Evolutionary conservation across 2,888 invertebrate genomes (phyloP).

Genomic region (Mamestra brassicae): DNA sequence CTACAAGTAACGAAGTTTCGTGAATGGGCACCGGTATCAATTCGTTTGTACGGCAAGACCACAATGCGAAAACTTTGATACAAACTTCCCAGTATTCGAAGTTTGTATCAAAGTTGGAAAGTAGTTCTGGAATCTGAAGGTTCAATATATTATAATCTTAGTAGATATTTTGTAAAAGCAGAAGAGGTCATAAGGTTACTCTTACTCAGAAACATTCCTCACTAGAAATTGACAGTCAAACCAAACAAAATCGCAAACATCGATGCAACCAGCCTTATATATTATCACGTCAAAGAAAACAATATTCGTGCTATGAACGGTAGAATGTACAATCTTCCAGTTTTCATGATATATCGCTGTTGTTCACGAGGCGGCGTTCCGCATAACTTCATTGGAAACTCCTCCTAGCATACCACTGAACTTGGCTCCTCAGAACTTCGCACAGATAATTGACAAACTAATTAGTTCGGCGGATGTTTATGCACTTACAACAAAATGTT

Average conservation of each 20-base stretch:
- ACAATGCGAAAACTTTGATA: background rate
- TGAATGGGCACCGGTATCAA: background rate
- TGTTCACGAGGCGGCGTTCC: constrained; percentile 82
- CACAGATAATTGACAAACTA: constrained; percentile 67
- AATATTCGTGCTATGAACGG: constrained; percentile 53
- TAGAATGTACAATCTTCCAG: constrained; percentile 61
- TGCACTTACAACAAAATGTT: constrained; percentile 41
- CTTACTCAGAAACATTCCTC: constrained; percentile 19
- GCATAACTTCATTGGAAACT: constrained; percentile 89
- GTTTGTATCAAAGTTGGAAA: background rate
- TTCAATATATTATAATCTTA: background rate
- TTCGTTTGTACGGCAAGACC: background rate
- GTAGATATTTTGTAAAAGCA: no score
- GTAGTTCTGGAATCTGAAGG: background rate
- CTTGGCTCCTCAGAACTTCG: constrained; percentile 46
- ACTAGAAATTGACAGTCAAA: constrained; percentile 19
- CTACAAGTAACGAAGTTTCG: background rate
- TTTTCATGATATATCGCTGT: constrained; percentile 77
- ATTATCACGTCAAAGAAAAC: constrained; percentile 63
- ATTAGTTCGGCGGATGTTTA: constrained; percentile 57
- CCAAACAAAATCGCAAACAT: constrained; percentile 28
- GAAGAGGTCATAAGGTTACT: background rate
- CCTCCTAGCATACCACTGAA: constrained; percentile 61
- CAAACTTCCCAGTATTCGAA: background rate
- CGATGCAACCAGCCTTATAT: constrained; percentile 47